Evolutionary conservation across 1,140 invertebrate species (phyloP).

Genomic region (Sycobia sp.): DNA sequence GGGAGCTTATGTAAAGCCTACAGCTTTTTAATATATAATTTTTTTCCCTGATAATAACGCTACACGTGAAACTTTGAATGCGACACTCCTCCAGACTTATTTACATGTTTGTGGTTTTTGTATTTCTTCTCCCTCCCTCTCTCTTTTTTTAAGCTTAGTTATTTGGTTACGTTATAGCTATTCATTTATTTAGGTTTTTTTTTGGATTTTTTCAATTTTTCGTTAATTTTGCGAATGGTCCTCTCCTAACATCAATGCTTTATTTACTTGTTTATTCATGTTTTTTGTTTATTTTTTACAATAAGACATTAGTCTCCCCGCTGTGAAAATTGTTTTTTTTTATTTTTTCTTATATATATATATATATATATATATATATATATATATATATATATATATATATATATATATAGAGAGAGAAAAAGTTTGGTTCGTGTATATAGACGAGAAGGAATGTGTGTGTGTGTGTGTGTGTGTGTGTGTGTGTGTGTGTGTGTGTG

Average conservation of each 20-base stretch:
- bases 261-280: too few species aligned
- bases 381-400: too few species aligned
- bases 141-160: neutral
- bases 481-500: too few species aligned
- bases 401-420: too few species aligned
- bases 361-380: too few species aligned
- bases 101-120: slow-evolving; percentile 13
- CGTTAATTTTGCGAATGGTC: slow-evolving; percentile 10
- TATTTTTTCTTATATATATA: slow-evolving; percentile 19
- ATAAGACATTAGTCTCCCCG: neutral
- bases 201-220: neutral
- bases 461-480: too few species aligned
- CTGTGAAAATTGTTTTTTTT: slow-evolving; percentile 5
- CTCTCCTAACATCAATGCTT: neutral
- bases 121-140: slow-evolving; percentile 8
- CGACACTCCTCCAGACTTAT: slow-evolving; percentile 19
- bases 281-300: slow-evolving; percentile 9
- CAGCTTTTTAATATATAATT: slow-evolving; percentile 4
- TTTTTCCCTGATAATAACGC: slow-evolving; percentile 12
- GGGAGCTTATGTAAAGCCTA: slow-evolving; percentile 6
- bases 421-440: slow-evolving; percentile 26
- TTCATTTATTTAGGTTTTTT: neutral
- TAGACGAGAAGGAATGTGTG: slow-evolving; percentile 26
- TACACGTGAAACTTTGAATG: slow-evolving; percentile 23
- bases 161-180: neutral